Conservation (phyloP, 2,113 vertebrate genomes). For the Boleophthalmus pectinirostris region DNA sequence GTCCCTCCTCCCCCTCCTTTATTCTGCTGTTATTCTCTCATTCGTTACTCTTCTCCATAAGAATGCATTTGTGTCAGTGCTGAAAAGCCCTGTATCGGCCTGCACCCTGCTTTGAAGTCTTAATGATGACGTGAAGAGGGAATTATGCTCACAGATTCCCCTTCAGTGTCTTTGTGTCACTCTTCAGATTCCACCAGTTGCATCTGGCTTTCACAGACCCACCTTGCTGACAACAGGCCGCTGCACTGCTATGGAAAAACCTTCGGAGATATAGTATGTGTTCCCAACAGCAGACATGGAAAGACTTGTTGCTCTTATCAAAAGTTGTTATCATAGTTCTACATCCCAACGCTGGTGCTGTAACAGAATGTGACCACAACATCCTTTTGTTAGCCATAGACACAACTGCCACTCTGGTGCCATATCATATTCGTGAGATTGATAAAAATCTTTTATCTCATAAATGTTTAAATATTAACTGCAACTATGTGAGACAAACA, state of each 20-base stretch:
- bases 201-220: constrained; percentile 48
- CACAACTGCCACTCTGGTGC: constrained; percentile 23
- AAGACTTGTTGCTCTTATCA: constrained; percentile 38
- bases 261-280: background rate
- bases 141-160: constrained; percentile 41
- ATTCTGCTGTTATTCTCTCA: constrained; percentile 35
- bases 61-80: constrained; percentile 51
- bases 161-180: constrained; percentile 34
- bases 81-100: constrained; percentile 58
- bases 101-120: constrained; percentile 63
- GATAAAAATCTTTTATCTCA: constrained; percentile 33
- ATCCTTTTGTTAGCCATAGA: constrained; percentile 33
- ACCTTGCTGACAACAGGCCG: constrained; percentile 24
- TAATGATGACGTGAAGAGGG: constrained; percentile 59
- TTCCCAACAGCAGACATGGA: constrained; percentile 23
- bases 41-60: constrained; percentile 41
- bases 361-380: constrained; percentile 22
- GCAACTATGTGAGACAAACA: constrained; percentile 17
- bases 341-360: constrained; percentile 18
- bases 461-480: constrained; percentile 23
- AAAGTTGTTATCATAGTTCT: constrained; percentile 36
- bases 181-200: constrained; percentile 40
- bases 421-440: constrained; percentile 27
- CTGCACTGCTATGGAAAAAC: constrained; percentile 9
- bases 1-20: constrained; percentile 43